Percentiles rank a stretch among this genome's conserved stretches.
These are phyloP conservation scores for Colletes gigas DNA, from an alignment of 1,140 invertebrate genomes.

Conservation along the genomic window DNA sequence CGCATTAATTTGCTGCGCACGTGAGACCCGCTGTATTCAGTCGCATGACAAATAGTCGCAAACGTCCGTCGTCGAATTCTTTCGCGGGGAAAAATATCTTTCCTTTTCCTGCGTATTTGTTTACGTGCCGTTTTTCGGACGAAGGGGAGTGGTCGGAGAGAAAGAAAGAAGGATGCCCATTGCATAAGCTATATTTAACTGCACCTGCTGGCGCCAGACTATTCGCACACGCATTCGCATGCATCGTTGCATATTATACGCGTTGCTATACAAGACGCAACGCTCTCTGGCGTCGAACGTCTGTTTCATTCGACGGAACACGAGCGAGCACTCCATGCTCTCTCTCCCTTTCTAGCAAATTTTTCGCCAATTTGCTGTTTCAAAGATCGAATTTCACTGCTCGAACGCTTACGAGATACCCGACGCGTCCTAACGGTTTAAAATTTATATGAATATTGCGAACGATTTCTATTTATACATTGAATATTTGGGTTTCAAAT, in stretches of 20 bases:
- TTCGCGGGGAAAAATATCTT: not conserved
- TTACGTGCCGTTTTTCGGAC: not conserved
- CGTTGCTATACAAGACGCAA: constrained; percentile 50
- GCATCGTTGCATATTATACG: constrained; percentile 33
- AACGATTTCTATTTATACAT: no score
- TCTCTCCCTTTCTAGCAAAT: not conserved
- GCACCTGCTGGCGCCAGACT: constrained; percentile 68
- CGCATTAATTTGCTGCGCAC: constrained; percentile 24
- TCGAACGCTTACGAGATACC: no score
- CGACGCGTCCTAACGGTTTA: no score
- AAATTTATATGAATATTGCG: no score
- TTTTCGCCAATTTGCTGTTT: no score
- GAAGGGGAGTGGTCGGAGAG: not conserved
- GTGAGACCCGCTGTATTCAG: no score
- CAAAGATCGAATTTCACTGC: no score
- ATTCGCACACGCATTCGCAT: constrained; percentile 46
- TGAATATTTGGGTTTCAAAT: no score
- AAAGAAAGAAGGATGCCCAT: constrained; percentile 52
- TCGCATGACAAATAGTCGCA: not conserved
- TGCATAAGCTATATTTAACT: constrained; percentile 65
- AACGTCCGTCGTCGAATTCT: not conserved
- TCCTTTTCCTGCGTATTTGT: not conserved
- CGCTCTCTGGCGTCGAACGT: constrained; percentile 45
- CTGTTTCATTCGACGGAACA: constrained; percentile 29
- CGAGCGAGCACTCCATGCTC: not conserved